Evolutionary conservation across 2,797 vertebrate species (phyloP).

Genomic region (Myotis myotis): DNA sequence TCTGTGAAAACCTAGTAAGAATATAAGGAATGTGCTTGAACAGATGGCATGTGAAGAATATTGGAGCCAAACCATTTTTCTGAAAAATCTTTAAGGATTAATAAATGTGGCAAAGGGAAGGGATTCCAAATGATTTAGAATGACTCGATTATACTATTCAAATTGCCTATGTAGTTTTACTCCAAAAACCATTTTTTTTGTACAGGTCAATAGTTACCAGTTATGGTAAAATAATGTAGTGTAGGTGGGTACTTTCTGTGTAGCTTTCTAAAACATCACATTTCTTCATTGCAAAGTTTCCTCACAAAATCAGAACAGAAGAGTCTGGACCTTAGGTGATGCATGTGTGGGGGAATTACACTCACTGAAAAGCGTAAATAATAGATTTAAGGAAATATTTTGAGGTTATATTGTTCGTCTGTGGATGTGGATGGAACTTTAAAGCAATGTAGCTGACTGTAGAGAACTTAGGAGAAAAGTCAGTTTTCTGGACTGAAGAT

Average conservation of each 20-base stretch:
- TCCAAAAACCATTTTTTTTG: background rate
- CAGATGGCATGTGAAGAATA: conserved; percentile 40
- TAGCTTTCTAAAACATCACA: background rate
- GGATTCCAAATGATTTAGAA: conserved; percentile 33
- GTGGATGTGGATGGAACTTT: background rate
- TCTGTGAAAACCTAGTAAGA: conserved; percentile 61
- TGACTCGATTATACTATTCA: conserved; percentile 12
- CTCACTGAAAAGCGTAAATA: background rate
- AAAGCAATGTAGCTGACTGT: conserved; percentile 11
- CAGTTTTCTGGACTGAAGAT: background rate
- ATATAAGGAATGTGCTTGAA: conserved; percentile 32
- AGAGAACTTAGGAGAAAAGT: background rate
- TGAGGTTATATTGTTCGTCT: background rate
- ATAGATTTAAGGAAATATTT: background rate
- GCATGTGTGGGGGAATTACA: background rate
- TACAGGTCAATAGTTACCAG: background rate
- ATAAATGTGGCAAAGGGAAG: conserved; percentile 12
- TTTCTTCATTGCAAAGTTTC: background rate
- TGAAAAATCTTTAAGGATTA: conserved; percentile 65
- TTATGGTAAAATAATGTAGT: background rate
- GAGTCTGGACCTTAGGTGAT: background rate
- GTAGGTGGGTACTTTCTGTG: background rate
- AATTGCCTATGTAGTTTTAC: background rate
- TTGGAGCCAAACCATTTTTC: conserved; percentile 44
- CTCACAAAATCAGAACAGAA: background rate